phyloP scores from a whole-genome alignment of 2,797 vertebrate genomes.

The Anolis apletophallus region DNA sequence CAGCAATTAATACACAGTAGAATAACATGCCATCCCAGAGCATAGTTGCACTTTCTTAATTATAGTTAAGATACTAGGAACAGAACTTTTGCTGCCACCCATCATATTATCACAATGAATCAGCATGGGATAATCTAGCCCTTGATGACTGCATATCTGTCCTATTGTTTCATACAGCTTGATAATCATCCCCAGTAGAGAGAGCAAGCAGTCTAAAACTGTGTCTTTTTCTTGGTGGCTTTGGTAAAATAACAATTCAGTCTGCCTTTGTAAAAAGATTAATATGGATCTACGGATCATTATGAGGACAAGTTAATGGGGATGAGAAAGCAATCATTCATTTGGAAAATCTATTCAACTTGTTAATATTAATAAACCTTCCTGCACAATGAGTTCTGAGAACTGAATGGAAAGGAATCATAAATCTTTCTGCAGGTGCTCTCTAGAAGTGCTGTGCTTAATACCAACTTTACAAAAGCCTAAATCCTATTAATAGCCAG shows the following conservation, averaged over 20 bases:
- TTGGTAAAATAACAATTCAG: not conserved
- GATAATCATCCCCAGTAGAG: not conserved
- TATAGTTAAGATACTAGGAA: not conserved
- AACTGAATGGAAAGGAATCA: not conserved
- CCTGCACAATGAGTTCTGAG: not conserved
- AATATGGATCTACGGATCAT: not conserved
- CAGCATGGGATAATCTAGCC: not conserved
- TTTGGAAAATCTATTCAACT: not conserved
- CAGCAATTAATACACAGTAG: slow-evolving; percentile 1
- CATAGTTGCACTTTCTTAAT: not conserved
- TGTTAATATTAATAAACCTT: not conserved
- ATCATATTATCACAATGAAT: not conserved
- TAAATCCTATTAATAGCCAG: not conserved
- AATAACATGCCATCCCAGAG: not conserved
- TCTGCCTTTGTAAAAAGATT: not conserved
- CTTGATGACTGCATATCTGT: no score
- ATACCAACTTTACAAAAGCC: not conserved
- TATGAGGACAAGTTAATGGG: not conserved
- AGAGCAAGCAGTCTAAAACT: not conserved
- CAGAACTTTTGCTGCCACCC: no score
- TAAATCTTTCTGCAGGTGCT: not conserved
- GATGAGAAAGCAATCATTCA: not conserved
- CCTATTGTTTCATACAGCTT: not conserved
- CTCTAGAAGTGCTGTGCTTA: not conserved
- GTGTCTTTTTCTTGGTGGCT: not conserved